phyloP scores from a whole-genome alignment of 2,888 invertebrate genomes.

The Acleris emargana region DNA sequence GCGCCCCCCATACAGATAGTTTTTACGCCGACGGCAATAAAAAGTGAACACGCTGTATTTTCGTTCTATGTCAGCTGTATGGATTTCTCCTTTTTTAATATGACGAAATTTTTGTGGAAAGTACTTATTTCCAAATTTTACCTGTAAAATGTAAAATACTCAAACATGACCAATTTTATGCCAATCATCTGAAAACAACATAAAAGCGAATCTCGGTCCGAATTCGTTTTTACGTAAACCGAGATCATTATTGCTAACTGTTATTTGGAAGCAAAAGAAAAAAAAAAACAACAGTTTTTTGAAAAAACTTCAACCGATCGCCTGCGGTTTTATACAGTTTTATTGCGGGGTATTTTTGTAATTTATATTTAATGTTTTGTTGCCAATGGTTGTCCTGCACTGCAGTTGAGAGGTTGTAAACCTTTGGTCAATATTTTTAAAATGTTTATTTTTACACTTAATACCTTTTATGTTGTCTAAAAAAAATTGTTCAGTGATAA shows the following conservation, averaged over 20 bases:
- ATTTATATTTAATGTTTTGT: slow-evolving; percentile 37
- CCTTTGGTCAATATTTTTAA: not conserved
- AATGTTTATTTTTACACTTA: slow-evolving; percentile 13
- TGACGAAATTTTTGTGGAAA: not conserved
- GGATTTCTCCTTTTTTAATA: not conserved
- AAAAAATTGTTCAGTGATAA: too few species aligned
- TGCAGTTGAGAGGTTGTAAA: not conserved
- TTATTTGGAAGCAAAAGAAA: slow-evolving; percentile 56
- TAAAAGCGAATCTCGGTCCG: slow-evolving; percentile 39
- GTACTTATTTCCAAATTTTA: not conserved
- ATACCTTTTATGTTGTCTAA: too few species aligned
- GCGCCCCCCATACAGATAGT: slow-evolving; percentile 65
- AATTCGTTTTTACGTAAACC: slow-evolving; percentile 31
- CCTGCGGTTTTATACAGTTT: slow-evolving; percentile 62
- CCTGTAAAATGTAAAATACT: not conserved
- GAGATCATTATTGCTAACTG: slow-evolving; percentile 38
- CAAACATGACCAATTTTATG: slow-evolving; percentile 16
- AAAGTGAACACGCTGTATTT: slow-evolving; percentile 33
- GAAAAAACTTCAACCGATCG: slow-evolving; percentile 60
- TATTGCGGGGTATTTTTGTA: slow-evolving; percentile 54
- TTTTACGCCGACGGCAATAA: slow-evolving; percentile 56
- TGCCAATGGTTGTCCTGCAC: slow-evolving; percentile 26
- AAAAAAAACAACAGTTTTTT: slow-evolving; percentile 53
- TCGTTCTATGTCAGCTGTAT: not conserved
- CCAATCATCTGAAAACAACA: slow-evolving; percentile 43